These are phyloP conservation scores for Cynopterus sphinx DNA, from an alignment of 2,797 vertebrate species.

Conservation along the genomic window DNA sequence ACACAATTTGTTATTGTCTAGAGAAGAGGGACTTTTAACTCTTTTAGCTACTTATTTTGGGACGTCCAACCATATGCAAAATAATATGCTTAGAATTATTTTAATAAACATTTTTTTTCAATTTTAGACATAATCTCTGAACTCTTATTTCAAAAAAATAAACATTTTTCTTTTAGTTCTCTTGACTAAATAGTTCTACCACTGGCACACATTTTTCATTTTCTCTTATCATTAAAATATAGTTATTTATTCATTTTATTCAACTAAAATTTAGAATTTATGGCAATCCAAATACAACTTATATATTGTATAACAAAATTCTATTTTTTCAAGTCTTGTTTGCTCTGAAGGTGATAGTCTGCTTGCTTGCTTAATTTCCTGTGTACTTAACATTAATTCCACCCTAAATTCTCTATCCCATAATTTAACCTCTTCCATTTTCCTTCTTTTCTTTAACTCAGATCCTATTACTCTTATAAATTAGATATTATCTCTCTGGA, in stretches of 20 bases:
- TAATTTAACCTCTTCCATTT: not conserved
- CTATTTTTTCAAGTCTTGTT: not conserved
- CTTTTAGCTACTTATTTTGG: not conserved
- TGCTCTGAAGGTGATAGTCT: not conserved
- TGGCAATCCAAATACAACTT: not conserved
- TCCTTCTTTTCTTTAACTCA: not conserved
- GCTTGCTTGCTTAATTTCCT: not conserved
- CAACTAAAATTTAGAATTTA: not conserved
- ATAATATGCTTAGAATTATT: not conserved
- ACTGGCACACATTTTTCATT: not conserved
- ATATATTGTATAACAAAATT: not conserved
- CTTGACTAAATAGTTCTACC: not conserved
- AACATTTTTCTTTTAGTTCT: not conserved
- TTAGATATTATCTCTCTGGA: not conserved
- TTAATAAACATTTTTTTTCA: not conserved
- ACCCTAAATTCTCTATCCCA: not conserved
- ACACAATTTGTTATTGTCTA: not conserved
- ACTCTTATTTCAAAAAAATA: not conserved
- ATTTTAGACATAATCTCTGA: not conserved
- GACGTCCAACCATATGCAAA: not conserved
- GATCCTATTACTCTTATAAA: not conserved
- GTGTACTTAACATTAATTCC: not conserved
- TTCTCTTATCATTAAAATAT: not conserved
- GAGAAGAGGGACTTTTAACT: not conserved
- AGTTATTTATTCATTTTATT: not conserved